These are phyloP conservation scores for Pholis gunnellus DNA, from an alignment of 2,113 vertebrate species.

Conservation along the genomic window DNA sequence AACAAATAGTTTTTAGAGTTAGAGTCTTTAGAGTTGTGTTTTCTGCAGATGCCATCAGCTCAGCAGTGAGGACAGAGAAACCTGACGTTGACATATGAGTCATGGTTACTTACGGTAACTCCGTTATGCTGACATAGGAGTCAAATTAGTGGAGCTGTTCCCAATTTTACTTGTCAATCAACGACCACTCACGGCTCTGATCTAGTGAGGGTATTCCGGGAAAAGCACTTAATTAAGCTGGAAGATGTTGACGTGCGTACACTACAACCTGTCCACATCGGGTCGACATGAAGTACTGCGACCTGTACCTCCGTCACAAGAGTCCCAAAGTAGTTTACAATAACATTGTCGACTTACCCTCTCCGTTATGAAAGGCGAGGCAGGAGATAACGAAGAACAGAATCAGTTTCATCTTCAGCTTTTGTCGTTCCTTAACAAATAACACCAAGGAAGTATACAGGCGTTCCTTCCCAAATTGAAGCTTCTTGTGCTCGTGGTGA, in stretches of 20 bases:
- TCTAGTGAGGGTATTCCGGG: no score
- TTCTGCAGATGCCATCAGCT: not conserved
- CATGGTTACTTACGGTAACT: not conserved
- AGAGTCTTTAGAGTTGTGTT: not conserved
- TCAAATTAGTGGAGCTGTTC: not conserved
- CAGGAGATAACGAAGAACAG: conserved; percentile 66
- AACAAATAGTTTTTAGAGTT: not conserved
- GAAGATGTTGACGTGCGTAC: not conserved
- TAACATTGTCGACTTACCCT: conserved; percentile 65
- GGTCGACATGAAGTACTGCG: not conserved
- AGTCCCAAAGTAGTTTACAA: not conserved
- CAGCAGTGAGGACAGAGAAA: not conserved
- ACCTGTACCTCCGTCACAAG: not conserved
- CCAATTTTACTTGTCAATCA: conserved; percentile 3
- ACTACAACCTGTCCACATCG: not conserved
- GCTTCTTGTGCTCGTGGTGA: conserved; percentile 10
- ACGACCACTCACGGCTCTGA: not conserved
- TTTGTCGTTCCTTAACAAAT: not conserved
- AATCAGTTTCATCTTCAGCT: conserved; percentile 64
- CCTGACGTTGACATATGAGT: not conserved
- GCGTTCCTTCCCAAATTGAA: not conserved
- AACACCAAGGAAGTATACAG: not conserved
- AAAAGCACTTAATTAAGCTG: no score
- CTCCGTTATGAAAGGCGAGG: conserved; percentile 66
- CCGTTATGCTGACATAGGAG: conserved; percentile 1